Evolutionary conservation across 2,888 invertebrate genomes (phyloP).

Genomic region (Phlogophora meticulosa): DNA sequence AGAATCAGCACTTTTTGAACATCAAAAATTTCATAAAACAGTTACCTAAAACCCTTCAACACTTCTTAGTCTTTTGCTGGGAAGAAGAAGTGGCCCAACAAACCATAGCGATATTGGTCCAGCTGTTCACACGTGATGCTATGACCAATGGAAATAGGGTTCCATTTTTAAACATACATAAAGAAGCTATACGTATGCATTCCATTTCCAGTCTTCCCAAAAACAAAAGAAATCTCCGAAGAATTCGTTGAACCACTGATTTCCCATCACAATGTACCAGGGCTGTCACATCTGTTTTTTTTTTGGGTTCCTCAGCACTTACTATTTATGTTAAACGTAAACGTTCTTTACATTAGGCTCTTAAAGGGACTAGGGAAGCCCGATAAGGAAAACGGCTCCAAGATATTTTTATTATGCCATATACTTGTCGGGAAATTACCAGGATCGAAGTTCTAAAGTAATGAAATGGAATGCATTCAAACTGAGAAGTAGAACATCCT

Average conservation of each 20-base stretch:
- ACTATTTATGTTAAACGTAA: conserved; percentile 67
- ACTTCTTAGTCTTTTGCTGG: too few relatives aligned
- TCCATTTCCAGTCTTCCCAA: background rate
- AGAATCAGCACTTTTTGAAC: too few relatives aligned
- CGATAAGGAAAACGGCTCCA: conserved; percentile 63
- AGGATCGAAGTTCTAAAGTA: conserved; percentile 57
- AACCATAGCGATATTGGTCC: too few relatives aligned
- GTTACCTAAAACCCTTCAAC: too few relatives aligned
- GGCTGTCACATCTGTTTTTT: conserved; percentile 62
- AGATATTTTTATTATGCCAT: conserved; percentile 59
- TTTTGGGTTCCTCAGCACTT: conserved; percentile 57
- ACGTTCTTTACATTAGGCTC: conserved; percentile 63
- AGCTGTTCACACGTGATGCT: too few relatives aligned
- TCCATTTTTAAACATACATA: too few relatives aligned
- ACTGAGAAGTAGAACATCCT: conserved; percentile 18
- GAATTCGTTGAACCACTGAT: conserved; percentile 39
- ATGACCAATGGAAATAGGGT: too few relatives aligned
- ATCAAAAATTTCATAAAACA: too few relatives aligned
- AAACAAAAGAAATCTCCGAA: background rate
- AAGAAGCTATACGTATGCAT: too few relatives aligned
- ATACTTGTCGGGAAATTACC: conserved; percentile 54
- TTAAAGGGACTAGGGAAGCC: conserved; percentile 52
- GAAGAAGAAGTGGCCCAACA: too few relatives aligned
- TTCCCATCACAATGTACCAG: conserved; percentile 10
- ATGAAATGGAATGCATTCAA: conserved; percentile 57